Base-by-base conservation (phyloP, 30 jellyfish, hydroid and myxozoan species). In the Aurelia sp. region DNA sequence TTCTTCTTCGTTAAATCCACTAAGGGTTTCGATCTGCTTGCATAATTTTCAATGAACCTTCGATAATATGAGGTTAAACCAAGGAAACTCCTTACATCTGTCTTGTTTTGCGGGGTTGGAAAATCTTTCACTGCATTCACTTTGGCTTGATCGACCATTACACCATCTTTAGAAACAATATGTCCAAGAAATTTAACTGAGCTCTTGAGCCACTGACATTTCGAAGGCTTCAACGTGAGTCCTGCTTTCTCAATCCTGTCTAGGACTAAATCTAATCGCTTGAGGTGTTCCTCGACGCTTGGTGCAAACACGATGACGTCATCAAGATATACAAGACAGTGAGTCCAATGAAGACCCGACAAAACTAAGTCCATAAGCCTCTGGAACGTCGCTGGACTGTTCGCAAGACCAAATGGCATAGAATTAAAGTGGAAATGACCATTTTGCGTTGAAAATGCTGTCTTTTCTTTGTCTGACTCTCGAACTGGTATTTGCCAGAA, bases 181-280 rank as follows among this genome's bases (percentile, higher is more conserved):
- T 74, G 96, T 44, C 91, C 96, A 47, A 86, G 96, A 66, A 65
- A 59, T 77, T 86, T 65, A 50, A 75, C 96, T 20, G 87, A 72
- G 2, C 30, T 73, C 35, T 62, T 20, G 21, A 41, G 22, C 63
- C 84, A 76, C 66, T 65, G 72, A 63, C 96, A 86, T 73, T 86
- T 75, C 5, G 78, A 72, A 22, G 91, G 85, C 20, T 89, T 83
- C 64, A 89, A 47, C 79, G 61, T 80, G 18, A 80, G 77, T 16
- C 81, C 72, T 38, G 95, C 91, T 44, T 72, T 53, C n/a, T 38
- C 74, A 17, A 70, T 19, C 21, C 91, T 4, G 18, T 80, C 94
- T 38, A 88, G 60, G 35, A 82, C 90, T 69, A 61, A 20, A 16
- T 40, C 70, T n/a, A 83, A 86, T 0, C 88, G 81, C 2, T 47